Base-by-base conservation (phyloP, 2,888 invertebrate species). In the Chymomyza fuscimana region DNA sequence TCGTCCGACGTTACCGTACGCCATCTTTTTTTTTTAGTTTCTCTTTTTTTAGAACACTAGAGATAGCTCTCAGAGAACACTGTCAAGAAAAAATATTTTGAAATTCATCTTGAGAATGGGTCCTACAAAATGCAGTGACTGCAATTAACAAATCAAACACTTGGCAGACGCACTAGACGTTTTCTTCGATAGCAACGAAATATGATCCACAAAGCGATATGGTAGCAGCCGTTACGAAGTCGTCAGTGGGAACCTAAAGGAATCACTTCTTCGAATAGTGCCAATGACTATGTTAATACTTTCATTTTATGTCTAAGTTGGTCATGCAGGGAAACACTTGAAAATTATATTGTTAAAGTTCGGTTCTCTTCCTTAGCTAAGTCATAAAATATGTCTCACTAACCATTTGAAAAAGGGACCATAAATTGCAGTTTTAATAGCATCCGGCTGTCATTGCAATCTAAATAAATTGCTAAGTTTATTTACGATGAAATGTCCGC, bases 401-500 rank as follows among this genome's bases (percentile, higher is more conserved):
- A 46, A 46, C 40, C 40, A 46, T 46, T 46, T 16, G 52, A 54
- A 54, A 75, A 75, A 69, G 66, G 82, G 63, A 76, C 78, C 87
- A 88, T 86, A 86, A 86, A 86, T 86, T 86, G 84, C 81, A 78
- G 75, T 81, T 80, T 88, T 86, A 86, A 86, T 86, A 86, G 86
- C 86, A 86, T 88, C 88, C 84, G 87, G 87, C 81, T 89, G 87
- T 88, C 87, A 88, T 81, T 87, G 86, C 89, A 88, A 87, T 87
- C 86, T 89, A 87, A 89, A 87, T 87, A 87, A 89, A 89, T 87
- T 87, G 89, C 83, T 86, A 85, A 88, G 89, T 87, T 87, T 89
- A 87, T 87, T 89, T 87, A 88, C 87, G 88, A 88, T 86, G 79
- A 79, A 87, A 80, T 81, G 84, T 87, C 78, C 85, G 72, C 72